Percentiles rank a stretch among this genome's conserved stretches.
Evolutionary conservation across 92 coral and sea anemone genomes (phyloP).

Genomic region (Porites lobata): DNA sequence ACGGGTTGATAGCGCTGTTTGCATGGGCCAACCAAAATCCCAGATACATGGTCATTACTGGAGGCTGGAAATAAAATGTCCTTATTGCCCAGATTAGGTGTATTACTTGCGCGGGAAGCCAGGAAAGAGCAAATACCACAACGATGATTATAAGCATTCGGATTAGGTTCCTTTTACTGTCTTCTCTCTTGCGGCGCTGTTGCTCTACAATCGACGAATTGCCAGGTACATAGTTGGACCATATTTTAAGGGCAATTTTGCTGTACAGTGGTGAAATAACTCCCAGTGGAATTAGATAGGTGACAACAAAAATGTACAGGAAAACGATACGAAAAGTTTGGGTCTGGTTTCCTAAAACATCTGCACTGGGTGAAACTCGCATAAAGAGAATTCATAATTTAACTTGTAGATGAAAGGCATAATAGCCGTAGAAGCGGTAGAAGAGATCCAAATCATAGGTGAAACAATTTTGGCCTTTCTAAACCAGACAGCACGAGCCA

Average conservation of each 20-base stretch:
- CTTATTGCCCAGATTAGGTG: neutral
- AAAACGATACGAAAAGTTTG: neutral
- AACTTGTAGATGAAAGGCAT: neutral
- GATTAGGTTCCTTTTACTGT: too few species aligned
- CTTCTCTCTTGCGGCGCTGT: too few species aligned
- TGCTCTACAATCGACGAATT: too few species aligned
- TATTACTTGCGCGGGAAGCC: constrained; percentile 8
- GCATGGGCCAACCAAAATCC: constrained; percentile 9
- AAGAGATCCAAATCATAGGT: constrained; percentile 17
- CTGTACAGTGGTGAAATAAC: neutral
- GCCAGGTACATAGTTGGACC: constrained; percentile 30
- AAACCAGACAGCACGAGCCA: constrained; percentile 16
- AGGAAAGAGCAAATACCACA: constrained; percentile 23
- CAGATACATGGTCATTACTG: neutral
- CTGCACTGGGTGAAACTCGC: too few species aligned
- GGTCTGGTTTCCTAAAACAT: neutral
- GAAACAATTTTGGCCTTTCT: constrained; percentile 10
- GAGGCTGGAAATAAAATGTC: neutral
- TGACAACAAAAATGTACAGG: neutral
- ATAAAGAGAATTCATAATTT: rapidly evolving
- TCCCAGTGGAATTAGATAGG: constrained; percentile 9
- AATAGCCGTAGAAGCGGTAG: constrained; percentile 4
- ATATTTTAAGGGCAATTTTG: neutral
- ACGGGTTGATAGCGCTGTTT: constrained; percentile 42
- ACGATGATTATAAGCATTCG: neutral